Evolutionary conservation across 2,888 invertebrate genomes (phyloP).

Genomic region (Hemistola chrysoprasaria): DNA sequence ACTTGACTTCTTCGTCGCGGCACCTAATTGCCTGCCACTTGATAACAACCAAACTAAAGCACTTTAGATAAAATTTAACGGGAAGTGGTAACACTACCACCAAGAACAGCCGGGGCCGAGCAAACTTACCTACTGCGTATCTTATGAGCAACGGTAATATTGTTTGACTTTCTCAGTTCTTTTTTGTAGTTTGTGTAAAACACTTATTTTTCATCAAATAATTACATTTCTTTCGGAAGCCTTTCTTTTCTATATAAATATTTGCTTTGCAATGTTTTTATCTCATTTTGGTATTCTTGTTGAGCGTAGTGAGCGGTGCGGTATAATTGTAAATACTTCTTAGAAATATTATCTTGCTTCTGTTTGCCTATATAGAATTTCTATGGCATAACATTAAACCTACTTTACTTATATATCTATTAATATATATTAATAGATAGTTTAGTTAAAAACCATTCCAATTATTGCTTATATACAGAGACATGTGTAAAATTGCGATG

Average conservation of each 20-base stretch:
- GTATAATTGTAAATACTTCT: no score
- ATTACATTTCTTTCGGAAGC: constrained; percentile 17
- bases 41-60: constrained; percentile 39
- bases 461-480: no score
- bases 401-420: no score
- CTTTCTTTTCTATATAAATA: constrained; percentile 12
- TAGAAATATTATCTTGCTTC: no score
- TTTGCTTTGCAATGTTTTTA: constrained; percentile 9
- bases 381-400: no score
- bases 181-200: constrained; percentile 29
- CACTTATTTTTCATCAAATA: constrained; percentile 21
- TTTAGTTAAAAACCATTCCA: no score
- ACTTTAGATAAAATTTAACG: constrained; percentile 52
- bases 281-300: neutral
- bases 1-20: neutral
- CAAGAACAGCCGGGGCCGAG: constrained; percentile 18
- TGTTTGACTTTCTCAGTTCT: constrained; percentile 40
- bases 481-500: no score
- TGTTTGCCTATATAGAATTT: no score
- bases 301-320: no score
- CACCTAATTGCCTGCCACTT: constrained; percentile 23
- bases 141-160: constrained; percentile 42
- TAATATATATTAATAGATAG: no score
- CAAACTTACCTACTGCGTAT: constrained; percentile 28
- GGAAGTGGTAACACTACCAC: constrained; percentile 33